These are phyloP conservation scores for Malurus splendens DNA, from an alignment of 2,797 vertebrate species.

Conservation along the genomic window DNA sequence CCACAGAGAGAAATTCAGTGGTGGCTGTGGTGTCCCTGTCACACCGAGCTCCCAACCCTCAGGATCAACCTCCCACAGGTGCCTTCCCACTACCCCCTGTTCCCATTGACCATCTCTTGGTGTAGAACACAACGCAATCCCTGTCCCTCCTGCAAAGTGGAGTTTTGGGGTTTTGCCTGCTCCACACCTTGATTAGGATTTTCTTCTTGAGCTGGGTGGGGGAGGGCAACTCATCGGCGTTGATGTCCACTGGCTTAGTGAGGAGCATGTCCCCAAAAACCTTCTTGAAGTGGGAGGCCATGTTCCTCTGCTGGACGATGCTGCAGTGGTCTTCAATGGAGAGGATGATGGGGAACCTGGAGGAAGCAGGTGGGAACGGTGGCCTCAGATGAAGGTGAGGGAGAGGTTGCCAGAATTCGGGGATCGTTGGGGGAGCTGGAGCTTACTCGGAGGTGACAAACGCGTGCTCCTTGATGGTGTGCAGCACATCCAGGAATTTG, in stretches of 20 bases:
- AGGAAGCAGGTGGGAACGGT: background rate
- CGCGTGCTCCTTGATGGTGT: constrained; percentile 89
- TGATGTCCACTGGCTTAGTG: constrained; percentile 72
- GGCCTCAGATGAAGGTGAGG: background rate
- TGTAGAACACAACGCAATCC: background rate
- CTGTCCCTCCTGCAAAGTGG: background rate
- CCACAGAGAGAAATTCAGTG: background rate
- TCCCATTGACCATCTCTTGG: background rate
- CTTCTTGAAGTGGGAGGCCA: constrained; percentile 86
- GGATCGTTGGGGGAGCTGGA: rapidly evolving
- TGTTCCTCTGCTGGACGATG: constrained; percentile 90
- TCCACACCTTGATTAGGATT: constrained; percentile 72
- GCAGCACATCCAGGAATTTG: constrained; percentile 87
- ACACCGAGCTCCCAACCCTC: background rate
- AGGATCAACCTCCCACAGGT: background rate
- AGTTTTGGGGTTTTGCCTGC: background rate
- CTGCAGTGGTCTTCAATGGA: constrained; percentile 93
- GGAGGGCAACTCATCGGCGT: constrained; percentile 66
- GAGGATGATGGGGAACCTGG: constrained; percentile 87
- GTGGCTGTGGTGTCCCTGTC: background rate
- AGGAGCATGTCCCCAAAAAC: constrained; percentile 81
- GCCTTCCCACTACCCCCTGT: background rate
- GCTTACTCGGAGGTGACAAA: constrained; percentile 86
- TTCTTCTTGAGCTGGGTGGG: constrained; percentile 73
- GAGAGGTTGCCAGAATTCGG: rapidly evolving